These are phyloP conservation scores for Candoia aspera DNA, from an alignment of 2,113 vertebrate species.

Conservation along the genomic window DNA sequence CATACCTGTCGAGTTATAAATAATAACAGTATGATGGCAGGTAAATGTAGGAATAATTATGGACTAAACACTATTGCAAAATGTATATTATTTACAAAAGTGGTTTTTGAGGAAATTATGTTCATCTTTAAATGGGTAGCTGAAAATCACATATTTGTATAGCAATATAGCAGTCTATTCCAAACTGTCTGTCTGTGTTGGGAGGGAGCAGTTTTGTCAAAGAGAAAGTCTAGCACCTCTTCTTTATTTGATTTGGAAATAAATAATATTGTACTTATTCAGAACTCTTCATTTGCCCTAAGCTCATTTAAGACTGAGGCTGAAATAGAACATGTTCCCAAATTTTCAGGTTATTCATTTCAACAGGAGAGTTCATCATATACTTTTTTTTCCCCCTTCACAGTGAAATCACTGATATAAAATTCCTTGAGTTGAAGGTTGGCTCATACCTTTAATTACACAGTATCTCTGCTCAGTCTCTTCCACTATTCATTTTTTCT, in stretches of 20 bases:
- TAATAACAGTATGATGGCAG: neutral
- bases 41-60: conserved; percentile 26
- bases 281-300: neutral
- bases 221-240: neutral
- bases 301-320: neutral
- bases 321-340: neutral
- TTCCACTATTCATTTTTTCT: neutral
- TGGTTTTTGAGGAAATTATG: neutral
- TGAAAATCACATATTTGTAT: neutral
- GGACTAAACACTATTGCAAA: neutral
- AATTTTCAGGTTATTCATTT: neutral
- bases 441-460: neutral
- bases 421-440: neutral
- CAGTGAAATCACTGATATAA: neutral
- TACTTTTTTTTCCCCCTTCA: neutral
- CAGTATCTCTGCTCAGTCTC: neutral
- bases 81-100: neutral
- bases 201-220: neutral
- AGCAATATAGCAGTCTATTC: neutral
- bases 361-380: neutral
- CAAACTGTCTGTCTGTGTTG: neutral
- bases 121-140: neutral
- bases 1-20: neutral
- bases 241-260: neutral
- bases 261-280: neutral